Conservation (phyloP, 2,797 vertebrate species). For the Rhinichthys osculus region DNA sequence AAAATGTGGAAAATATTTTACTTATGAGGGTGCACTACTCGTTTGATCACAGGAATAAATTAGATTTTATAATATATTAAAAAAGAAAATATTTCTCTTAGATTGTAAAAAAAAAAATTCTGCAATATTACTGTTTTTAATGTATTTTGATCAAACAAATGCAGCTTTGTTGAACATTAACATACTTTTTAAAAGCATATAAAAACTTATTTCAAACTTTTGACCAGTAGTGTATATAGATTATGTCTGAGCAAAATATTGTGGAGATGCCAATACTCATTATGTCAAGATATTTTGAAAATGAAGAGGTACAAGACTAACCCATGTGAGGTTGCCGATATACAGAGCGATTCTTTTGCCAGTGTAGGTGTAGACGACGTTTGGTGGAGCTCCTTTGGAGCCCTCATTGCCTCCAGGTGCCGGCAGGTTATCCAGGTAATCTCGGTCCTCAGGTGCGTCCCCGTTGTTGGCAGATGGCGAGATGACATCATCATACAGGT, state of each 20-base stretch:
- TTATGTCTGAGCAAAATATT: neutral
- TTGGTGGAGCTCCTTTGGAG: conserved; percentile 90
- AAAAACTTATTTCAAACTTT: neutral
- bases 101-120: neutral
- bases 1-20: neutral
- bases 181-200: no score
- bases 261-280: neutral
- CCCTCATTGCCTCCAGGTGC: conserved; percentile 90
- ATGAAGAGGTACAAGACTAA: conserved; percentile 67
- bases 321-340: conserved; percentile 99
- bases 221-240: neutral
- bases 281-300: neutral
- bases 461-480: conserved; percentile 99
- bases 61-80: neutral
- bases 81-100: neutral
- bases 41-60: neutral
- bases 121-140: neutral
- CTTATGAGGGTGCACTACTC: no score
- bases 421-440: conserved; percentile 94
- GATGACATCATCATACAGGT: conserved; percentile 97
- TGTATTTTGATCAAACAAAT: neutral
- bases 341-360: conserved; percentile 97
- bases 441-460: conserved; percentile 95
- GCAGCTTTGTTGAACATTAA: neutral
- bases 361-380: conserved; percentile 94